Conservation (phyloP, 2,113 vertebrate species). For the Zootoca vivipara region DNA sequence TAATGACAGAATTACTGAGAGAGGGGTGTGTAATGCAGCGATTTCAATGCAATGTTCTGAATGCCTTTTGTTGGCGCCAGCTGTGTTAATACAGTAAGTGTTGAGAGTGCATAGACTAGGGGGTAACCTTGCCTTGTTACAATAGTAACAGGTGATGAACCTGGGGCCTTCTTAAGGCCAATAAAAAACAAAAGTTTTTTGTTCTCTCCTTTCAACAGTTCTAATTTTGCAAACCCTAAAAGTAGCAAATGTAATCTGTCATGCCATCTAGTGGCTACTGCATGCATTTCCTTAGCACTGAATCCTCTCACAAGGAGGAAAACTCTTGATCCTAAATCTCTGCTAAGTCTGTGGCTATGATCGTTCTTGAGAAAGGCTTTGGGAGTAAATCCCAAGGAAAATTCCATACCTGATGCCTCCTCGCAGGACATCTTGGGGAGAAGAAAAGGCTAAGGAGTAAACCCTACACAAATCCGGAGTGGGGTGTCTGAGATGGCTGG, state of each 20-base stretch:
- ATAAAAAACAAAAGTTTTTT: background rate
- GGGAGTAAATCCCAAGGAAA: too few relatives aligned
- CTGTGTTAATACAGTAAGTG: background rate
- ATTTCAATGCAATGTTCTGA: slow-evolving; percentile 28
- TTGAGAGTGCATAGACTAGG: background rate
- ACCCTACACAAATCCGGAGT: too few relatives aligned
- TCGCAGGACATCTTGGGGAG: too few relatives aligned
- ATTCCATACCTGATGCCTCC: too few relatives aligned
- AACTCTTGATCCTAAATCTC: too few relatives aligned
- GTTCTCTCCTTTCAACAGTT: background rate
- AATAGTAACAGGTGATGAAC: background rate
- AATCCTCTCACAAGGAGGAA: background rate
- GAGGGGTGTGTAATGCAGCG: slow-evolving; percentile 7
- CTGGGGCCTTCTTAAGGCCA: background rate
- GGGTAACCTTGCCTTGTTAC: background rate
- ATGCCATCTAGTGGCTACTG: slow-evolving; percentile 59
- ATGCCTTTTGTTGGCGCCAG: slow-evolving; percentile 14
- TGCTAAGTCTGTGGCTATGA: too few relatives aligned
- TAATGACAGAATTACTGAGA: slow-evolving; percentile 67
- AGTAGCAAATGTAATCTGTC: background rate
- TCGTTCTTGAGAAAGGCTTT: too few relatives aligned
- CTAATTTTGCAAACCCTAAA: accelerated
- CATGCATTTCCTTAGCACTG: background rate
- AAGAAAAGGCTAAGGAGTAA: too few relatives aligned
- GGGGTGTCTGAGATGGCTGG: too few relatives aligned